Evolutionary conservation across 2,797 vertebrate genomes (phyloP).

Genomic region (Ctenopoma multispine): DNA sequence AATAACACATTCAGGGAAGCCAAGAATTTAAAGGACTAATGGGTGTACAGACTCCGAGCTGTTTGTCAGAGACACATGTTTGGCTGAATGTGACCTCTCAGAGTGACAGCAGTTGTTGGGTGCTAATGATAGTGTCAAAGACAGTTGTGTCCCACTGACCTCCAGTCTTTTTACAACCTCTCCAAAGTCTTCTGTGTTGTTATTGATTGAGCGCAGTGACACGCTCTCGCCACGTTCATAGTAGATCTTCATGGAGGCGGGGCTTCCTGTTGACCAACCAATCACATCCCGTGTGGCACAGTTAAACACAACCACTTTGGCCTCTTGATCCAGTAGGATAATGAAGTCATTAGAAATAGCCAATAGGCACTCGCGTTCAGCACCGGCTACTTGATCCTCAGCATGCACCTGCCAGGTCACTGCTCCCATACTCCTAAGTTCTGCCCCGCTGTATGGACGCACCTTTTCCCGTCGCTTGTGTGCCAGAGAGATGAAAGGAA

Average conservation of each 20-base stretch:
- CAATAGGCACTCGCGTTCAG: slow-evolving; percentile 92
- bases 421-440: slow-evolving; percentile 92
- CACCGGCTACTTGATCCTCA: slow-evolving; percentile 92
- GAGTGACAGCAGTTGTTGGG: slow-evolving; percentile 42
- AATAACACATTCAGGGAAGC: not conserved
- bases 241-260: slow-evolving; percentile 94
- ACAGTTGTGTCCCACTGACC: slow-evolving; percentile 83
- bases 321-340: slow-evolving; percentile 92
- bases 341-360: slow-evolving; percentile 95
- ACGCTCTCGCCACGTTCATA: slow-evolving; percentile 96
- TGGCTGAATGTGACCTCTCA: slow-evolving; percentile 15
- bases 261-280: slow-evolving; percentile 93
- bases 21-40: not conserved
- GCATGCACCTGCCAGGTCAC: slow-evolving; percentile 93
- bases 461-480: slow-evolving; percentile 94
- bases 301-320: slow-evolving; percentile 94
- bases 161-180: slow-evolving; percentile 96
- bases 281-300: slow-evolving; percentile 96
- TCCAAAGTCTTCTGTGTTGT: slow-evolving; percentile 93
- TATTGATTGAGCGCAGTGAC: slow-evolving; percentile 93
- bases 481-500: slow-evolving; percentile 96
- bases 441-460: slow-evolving; percentile 92
- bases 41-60: not conserved
- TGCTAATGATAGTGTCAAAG: slow-evolving; percentile 33
- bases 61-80: not conserved